phyloP scores from a whole-genome alignment of 2,113 vertebrate species.

The Bubalus kerabau region DNA sequence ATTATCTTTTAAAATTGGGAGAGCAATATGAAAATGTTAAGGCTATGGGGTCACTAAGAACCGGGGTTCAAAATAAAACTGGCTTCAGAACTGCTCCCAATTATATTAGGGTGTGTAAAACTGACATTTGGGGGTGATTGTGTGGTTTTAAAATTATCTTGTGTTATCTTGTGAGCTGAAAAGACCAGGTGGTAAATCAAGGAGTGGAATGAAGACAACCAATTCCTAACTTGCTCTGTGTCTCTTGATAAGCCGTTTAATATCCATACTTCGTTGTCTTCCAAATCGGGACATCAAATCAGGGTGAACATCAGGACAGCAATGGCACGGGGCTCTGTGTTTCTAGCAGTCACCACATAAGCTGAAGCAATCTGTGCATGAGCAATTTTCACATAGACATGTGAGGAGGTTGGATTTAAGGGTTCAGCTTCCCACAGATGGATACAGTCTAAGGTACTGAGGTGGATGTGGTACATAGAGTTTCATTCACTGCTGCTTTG shows the following conservation, averaged over 20 bases:
- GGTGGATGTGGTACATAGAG: background rate
- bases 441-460: background rate
- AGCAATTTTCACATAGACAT: background rate
- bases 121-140: background rate
- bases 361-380: background rate
- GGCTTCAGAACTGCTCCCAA: background rate
- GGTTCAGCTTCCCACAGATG: background rate
- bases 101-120: constrained; percentile 28
- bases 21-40: constrained; percentile 34
- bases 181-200: constrained; percentile 27
- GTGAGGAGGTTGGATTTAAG: background rate
- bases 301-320: background rate
- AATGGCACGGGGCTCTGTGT: background rate
- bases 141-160: background rate
- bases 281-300: background rate
- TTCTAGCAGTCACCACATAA: background rate
- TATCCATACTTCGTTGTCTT: background rate
- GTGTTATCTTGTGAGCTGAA: background rate
- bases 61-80: constrained; percentile 30
- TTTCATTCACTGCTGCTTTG: background rate
- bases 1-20: constrained; percentile 50
- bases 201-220: background rate
- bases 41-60: background rate
- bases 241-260: background rate
- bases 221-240: background rate